Evolutionary conservation across 2,888 invertebrate species (phyloP), one percentile per base, ranked within the genome.

Genomic region (Hoplodrina ambigua): DNA sequence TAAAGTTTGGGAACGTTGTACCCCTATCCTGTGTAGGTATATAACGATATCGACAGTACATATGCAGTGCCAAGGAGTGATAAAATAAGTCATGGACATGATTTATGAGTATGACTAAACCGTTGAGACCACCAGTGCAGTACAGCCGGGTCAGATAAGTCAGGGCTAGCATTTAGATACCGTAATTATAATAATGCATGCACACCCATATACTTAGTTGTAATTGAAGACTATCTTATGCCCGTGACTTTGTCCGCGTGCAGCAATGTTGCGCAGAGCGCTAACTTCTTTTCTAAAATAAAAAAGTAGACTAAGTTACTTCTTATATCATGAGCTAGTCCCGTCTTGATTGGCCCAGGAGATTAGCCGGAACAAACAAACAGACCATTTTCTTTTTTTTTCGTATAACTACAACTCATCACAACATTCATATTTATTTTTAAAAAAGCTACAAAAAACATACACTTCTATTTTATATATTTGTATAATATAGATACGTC

Each of bases 11-110:
- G 83, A 85, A 84, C 84, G 71, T 78, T 81, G 83, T 86, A 85
- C 87, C 89, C 89, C 88, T 90, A 88, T 90, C 89, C 85, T 87
- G 83, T 81, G 85, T 88, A 87, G 84, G 87, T 87, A 90, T 86
- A 87, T 86, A 89, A 80, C 86, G 89, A 89, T 90, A 89, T 88
- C 87, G 86, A 85, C 84, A 84, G 87, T 87, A 85, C 77, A 86
- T 86, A 86, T 89, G 86, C 87, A 87, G 75, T 75, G 70, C 71
- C 84, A 73, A 62, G 77, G 78, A 88, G 78, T 79, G 75, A 86
- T 75, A 85, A 83, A 78, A 78, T 77, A 81, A 78, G 69, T 75
- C 79, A 77, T 78, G 85, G 85, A 86, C 78, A 76, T 79, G 86
- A 79, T 80, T 76, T 85, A 83, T 78, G 67, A 46, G 71, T 75